Conservation (phyloP, 2,113 vertebrate genomes). For the Cyprinodon tularosa region DNA sequence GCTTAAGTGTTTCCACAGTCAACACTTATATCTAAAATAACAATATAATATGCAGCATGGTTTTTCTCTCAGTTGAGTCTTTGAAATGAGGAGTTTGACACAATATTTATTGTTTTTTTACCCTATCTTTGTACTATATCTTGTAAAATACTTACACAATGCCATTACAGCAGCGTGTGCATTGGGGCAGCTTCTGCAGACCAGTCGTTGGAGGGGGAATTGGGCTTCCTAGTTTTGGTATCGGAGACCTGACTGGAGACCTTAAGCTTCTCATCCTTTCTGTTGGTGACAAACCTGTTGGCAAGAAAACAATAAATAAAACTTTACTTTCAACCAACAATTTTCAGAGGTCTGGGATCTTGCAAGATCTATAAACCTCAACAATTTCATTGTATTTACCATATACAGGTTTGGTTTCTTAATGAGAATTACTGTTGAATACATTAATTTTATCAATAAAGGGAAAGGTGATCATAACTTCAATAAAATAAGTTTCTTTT, state of each 20-base stretch:
- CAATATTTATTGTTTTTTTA: background rate
- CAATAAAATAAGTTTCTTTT: background rate
- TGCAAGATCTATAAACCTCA: background rate
- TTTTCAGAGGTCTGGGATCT: background rate
- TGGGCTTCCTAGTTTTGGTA: conserved; percentile 85
- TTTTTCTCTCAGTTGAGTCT: no score
- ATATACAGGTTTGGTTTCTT: background rate
- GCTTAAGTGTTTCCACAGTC: conserved; percentile 11
- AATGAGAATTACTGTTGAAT: background rate
- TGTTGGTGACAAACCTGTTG: conserved; percentile 82
- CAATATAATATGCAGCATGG: background rate
- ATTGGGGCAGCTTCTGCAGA: conserved; percentile 92
- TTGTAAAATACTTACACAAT: conserved; percentile 88
- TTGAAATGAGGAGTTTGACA: background rate
- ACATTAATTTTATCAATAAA: background rate
- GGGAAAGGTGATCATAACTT: background rate
- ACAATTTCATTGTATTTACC: background rate
- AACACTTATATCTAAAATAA: background rate
- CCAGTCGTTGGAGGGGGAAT: conserved; percentile 80
- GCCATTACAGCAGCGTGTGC: conserved; percentile 90
- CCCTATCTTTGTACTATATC: background rate
- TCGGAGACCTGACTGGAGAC: conserved; percentile 79
- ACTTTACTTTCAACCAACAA: background rate
- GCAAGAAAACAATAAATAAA: conserved; percentile 3
- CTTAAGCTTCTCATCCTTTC: conserved; percentile 84